Evolutionary conservation across 2,888 invertebrate species (phyloP), one percentile per base, ranked within the genome.

Genomic region (Rugalucina vietnamica): DNA sequence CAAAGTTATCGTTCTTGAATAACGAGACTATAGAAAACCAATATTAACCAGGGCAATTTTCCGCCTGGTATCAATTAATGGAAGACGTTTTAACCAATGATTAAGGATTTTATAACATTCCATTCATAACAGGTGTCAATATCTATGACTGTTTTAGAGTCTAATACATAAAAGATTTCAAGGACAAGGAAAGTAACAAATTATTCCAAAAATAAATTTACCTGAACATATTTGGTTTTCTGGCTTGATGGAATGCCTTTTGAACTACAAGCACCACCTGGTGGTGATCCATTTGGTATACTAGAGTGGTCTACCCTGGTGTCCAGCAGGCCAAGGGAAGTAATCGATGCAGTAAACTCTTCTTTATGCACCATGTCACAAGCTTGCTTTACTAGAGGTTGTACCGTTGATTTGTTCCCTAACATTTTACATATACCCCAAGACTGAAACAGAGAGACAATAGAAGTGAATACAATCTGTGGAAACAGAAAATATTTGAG

Each of bases 331-430:
- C 96, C 96, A 77, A 97, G 95, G 80, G 95, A 95, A 24, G 96
- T 95, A 60, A 97, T 92, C 0, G 96, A 96, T 90, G 96, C 95
- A 2, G 96, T 96, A 90, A 97, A 97, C 90, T 96, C 96, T 84
- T 96, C 96, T 81, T 96, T 95, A 90, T 96, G 96, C 12, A 97
- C 96, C 87, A 97, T 93, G 87, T 96, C 96, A 90, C 96, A 96
- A 14, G 96, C 93, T 90, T 96, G 96, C 39, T 91, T 86, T 24
- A 95, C 91, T 75, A 94, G 89, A 0, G 93, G 90, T 81, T 91
- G 89, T 21, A 95, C 84, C 2, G 92, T 93, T 18, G 90, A 72
- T 54, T 90, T 90, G 85, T 95, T 94, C 49, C 90, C 89, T 74
- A 93, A 91, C 43, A 94, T 88, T 87, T 94, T 94, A 79, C 91